phyloP scores from a whole-genome alignment of 2,888 invertebrate species.

The Mythimna albipuncta region DNA sequence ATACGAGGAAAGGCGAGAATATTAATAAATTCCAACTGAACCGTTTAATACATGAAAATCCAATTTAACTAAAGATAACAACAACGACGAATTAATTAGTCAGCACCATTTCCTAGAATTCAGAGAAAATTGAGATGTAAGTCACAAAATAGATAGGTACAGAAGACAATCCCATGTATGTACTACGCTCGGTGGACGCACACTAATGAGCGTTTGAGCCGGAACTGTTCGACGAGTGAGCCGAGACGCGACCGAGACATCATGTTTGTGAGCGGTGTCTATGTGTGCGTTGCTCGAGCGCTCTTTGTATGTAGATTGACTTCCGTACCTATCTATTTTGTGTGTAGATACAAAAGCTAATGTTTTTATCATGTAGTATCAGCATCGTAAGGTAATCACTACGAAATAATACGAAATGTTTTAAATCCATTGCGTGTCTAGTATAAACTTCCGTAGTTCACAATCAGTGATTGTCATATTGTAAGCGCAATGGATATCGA shows the following conservation, averaged over 20 bases:
- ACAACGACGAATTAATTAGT: conserved; percentile 18
- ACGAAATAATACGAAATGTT: neutral
- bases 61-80: conserved; percentile 1
- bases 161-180: no score
- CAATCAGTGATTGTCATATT: neutral
- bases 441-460: accelerated
- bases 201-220: no score
- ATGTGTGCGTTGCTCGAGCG: no score
- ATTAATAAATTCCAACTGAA: conserved; percentile 2
- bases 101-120: neutral
- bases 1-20: neutral
- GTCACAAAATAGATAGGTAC: no score
- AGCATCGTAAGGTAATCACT: neutral
- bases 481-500: conserved; percentile 23
- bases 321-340: no score
- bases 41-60: neutral
- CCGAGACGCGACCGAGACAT: no score
- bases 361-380: no score
- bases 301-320: no score
- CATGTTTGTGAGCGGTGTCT: no score
- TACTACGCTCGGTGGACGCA: no score
- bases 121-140: conserved; percentile 11
- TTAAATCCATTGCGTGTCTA: conserved; percentile 5
- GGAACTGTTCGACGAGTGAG: no score
- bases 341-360: neutral